Percentiles rank a stretch among this genome's conserved stretches.
phyloP scores from a whole-genome alignment of 2,888 invertebrate species.

The Lasioglossum leucozonium region DNA sequence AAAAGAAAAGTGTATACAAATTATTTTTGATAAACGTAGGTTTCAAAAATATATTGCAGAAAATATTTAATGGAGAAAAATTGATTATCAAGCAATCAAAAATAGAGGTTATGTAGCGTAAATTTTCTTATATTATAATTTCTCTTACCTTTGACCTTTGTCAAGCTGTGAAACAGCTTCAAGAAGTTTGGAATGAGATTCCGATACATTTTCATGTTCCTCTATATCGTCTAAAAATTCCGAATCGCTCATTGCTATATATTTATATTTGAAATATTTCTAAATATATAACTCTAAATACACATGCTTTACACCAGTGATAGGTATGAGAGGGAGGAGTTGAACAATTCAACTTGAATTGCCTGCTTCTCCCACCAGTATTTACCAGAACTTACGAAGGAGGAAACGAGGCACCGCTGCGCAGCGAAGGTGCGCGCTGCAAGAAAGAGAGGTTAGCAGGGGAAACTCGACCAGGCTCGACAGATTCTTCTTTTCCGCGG shows the following conservation, averaged over 20 bases:
- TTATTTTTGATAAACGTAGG: neutral
- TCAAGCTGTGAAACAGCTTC: slow-evolving; percentile 77
- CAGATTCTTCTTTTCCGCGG: too few relatives aligned
- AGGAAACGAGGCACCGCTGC: too few relatives aligned
- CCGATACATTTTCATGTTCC: slow-evolving; percentile 74
- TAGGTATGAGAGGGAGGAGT: too few relatives aligned
- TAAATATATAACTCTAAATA: neutral
- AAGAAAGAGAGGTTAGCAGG: too few relatives aligned
- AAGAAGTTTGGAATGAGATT: slow-evolving; percentile 77
- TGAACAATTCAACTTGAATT: too few relatives aligned
- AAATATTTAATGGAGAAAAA: neutral
- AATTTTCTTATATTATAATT: neutral
- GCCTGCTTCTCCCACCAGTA: too few relatives aligned
- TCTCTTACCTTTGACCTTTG: slow-evolving; percentile 76
- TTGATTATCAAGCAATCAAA: neutral
- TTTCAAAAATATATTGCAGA: neutral
- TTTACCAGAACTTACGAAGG: too few relatives aligned
- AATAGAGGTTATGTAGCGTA: slow-evolving; percentile 16
- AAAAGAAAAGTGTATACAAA: neutral
- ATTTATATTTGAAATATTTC: neutral
- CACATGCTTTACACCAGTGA: too few relatives aligned
- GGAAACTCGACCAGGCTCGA: too few relatives aligned
- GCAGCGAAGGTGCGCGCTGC: too few relatives aligned
- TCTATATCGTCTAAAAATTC: slow-evolving; percentile 72
- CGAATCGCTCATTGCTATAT: slow-evolving; percentile 69